Conservation (phyloP, 2,888 invertebrate genomes). For the Pediacus dermestoides region DNA sequence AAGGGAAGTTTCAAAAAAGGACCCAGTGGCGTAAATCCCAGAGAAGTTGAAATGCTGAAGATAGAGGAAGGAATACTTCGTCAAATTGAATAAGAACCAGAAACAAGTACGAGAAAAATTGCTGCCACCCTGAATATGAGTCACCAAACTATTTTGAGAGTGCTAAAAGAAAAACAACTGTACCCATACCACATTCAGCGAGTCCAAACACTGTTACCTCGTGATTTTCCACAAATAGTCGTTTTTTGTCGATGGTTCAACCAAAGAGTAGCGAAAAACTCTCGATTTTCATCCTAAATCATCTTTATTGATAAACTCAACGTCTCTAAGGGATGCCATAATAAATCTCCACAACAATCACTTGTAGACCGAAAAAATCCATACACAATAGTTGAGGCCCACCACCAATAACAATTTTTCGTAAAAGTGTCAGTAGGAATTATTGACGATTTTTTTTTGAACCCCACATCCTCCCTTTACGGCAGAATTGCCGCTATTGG, state of each 20-base stretch:
- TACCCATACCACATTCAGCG: constrained; percentile 11
- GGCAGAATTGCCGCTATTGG: too few species aligned
- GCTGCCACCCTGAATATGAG: constrained; percentile 3
- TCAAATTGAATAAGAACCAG: constrained; percentile 5
- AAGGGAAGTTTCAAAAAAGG: neutral
- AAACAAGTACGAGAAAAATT: constrained; percentile 10
- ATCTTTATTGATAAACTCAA: too few species aligned
- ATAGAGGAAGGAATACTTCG: constrained; percentile 5
- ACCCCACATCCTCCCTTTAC: too few species aligned
- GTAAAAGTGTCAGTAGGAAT: too few species aligned
- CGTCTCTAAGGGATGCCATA: too few species aligned
- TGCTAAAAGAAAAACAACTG: constrained; percentile 6
- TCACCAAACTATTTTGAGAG: constrained; percentile 7
- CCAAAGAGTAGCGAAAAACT: neutral
- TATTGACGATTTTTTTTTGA: too few species aligned
- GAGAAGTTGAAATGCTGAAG: neutral
- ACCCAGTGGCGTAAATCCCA: neutral
- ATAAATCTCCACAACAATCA: neutral
- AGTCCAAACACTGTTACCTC: constrained; percentile 9
- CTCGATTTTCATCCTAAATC: neutral
- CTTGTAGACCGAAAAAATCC: too few species aligned
- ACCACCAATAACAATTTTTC: too few species aligned
- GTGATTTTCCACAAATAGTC: constrained; percentile 7
- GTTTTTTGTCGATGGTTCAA: neutral
- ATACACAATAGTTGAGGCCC: too few species aligned